phyloP scores from a whole-genome alignment of 1,140 invertebrate genomes.

The Alviniconcha marisindica region DNA sequence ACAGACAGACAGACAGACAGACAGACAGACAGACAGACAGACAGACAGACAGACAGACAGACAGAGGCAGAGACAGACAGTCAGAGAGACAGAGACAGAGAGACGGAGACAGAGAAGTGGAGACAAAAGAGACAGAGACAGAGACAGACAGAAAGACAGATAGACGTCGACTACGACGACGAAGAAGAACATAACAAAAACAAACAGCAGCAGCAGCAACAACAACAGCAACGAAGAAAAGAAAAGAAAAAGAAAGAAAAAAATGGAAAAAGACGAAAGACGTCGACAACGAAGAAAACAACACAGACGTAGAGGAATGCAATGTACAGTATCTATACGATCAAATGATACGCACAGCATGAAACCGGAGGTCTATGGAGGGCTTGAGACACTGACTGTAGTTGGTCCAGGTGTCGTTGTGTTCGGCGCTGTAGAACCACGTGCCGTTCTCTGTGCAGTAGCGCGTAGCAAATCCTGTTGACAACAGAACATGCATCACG shows the following conservation, averaged over 20 bases:
- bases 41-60: constrained; percentile 5
- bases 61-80: background rate
- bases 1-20: background rate
- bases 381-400: constrained; percentile 43
- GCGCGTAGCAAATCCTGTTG: constrained; percentile 37
- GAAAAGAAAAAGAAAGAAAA: constrained; percentile 14
- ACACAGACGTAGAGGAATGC: no score
- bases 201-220: background rate
- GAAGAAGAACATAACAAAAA: background rate
- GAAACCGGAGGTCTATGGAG: constrained; percentile 42
- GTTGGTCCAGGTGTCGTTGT: constrained; percentile 43
- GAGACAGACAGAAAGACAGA: background rate
- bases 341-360: constrained; percentile 34
- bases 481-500: no score
- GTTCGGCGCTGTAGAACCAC: constrained; percentile 43
- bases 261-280: background rate
- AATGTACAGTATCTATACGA: no score
- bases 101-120: background rate
- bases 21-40: background rate
- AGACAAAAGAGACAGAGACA: background rate
- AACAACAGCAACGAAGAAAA: background rate
- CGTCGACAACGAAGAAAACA: background rate
- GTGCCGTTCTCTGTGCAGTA: constrained; percentile 47
- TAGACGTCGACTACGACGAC: no score
- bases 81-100: background rate